Conservation (phyloP, 2,797 vertebrate species). For the Pantherophis alleghaniensis region DNA sequence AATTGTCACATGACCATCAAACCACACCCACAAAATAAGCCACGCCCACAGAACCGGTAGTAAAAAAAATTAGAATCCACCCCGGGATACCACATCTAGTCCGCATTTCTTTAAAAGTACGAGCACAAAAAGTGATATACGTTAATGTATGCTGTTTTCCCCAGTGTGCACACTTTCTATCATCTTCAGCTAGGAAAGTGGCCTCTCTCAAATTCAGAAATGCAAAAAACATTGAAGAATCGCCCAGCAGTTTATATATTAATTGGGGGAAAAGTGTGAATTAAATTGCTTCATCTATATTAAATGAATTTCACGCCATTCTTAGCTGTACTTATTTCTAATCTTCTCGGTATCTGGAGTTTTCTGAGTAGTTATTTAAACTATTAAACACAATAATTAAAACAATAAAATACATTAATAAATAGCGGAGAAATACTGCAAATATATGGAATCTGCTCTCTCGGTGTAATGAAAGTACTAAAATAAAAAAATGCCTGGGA, state of each 20-base stretch:
- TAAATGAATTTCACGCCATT: not conserved
- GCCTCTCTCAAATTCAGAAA: not conserved
- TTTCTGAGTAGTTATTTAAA: not conserved
- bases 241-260: not conserved
- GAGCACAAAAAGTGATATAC: not conserved
- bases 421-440: not conserved
- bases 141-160: not conserved
- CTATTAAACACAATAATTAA: not conserved
- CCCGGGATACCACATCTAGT: not conserved
- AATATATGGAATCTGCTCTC: not conserved
- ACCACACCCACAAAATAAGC: no score
- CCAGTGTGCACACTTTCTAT: not conserved
- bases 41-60: no score
- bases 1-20: no score
- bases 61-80: no score
- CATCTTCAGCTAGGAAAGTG: not conserved
- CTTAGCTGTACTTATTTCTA: not conserved
- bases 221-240: not conserved
- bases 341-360: not conserved
- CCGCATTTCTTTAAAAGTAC: not conserved
- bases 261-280: not conserved
- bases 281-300: not conserved
- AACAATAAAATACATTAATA: not conserved
- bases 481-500: not conserved
- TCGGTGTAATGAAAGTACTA: not conserved